Evolutionary conservation across 1,140 invertebrate genomes (phyloP), one percentile per base, ranked within the genome.

Genomic region (Drosophila elegans): DNA sequence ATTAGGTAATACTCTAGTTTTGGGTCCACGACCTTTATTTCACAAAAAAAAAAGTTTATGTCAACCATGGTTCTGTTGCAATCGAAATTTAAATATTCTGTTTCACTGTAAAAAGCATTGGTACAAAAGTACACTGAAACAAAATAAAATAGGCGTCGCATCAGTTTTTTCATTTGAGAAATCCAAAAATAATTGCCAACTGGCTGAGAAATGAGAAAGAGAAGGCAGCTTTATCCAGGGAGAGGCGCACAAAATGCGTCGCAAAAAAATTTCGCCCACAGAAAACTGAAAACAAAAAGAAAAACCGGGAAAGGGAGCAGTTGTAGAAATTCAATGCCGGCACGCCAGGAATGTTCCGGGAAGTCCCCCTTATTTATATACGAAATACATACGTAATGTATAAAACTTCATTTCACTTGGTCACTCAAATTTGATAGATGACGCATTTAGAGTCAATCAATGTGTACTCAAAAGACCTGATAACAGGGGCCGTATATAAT

Each of bases 161-260:
- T 13, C 36, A 29, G 63, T 34, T 46, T 21, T 27, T 38, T 59
- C 13, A 29, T 29, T 72, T 66, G 41, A 77, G 67, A 66, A 80
- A 69, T 63, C 63, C 57, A 75, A 71, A 78, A 82, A 82, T 82
- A 64, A 80, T 81, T 75, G 57, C 69, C 69, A 88, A 74, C 57
- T 81, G 82, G 60, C 64, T 36, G 38, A 44, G 39, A 16, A 61
- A 62, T 32, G 16, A 32, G 16, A 39, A 60, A 11, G 36, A 41
- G 51, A 68, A 42, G 56, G 72, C 16, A 64, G 64, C 59, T 68
- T 67, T 68, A 61, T 62, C 34, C 52, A 67, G 41, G 39, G 13
- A 68, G 41, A 59, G 60, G 27, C 78, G 63, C 60, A 80, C 66
- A 80, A 88, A 89, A 89, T 88, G 83, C 83, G 83, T 78, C 80